These are phyloP conservation scores for Chironomus striatipennis DNA, from an alignment of 1,140 invertebrate genomes.

Conservation along the genomic window DNA sequence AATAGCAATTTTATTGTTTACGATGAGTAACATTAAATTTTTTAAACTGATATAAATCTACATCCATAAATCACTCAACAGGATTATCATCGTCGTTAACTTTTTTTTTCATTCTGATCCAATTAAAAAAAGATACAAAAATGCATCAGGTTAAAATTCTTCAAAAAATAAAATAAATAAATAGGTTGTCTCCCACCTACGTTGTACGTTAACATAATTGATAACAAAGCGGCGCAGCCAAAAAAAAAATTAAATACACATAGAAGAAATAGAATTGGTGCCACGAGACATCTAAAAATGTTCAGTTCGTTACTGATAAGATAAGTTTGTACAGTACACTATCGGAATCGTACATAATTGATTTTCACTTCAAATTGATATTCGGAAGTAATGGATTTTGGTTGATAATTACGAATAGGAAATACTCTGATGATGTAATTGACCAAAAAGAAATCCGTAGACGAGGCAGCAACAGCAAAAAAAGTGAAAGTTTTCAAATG, in stretches of 20 bases:
- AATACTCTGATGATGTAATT: background rate
- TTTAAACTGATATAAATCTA: background rate
- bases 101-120: background rate
- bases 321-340: background rate
- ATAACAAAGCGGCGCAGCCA: too few relatives aligned
- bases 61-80: constrained; percentile 7
- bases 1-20: too few relatives aligned
- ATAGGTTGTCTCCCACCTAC: too few relatives aligned
- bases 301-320: background rate
- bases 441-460: background rate
- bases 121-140: too few relatives aligned
- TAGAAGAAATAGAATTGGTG: background rate
- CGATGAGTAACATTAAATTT: too few relatives aligned
- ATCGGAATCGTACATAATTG: background rate
- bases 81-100: constrained; percentile 6
- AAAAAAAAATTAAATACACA: background rate
- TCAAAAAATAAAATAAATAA: too few relatives aligned
- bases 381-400: background rate
- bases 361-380: too few relatives aligned
- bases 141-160: too few relatives aligned
- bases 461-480: background rate
- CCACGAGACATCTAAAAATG: background rate
- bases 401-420: background rate
- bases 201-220: too few relatives aligned
- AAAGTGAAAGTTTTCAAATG: constrained; percentile 11